A percentile compares a stretch with the other conserved stretches of the same genome.
Evolutionary conservation across 2,113 vertebrate genomes (phyloP).

Genomic region (Larimichthys crocea): DNA sequence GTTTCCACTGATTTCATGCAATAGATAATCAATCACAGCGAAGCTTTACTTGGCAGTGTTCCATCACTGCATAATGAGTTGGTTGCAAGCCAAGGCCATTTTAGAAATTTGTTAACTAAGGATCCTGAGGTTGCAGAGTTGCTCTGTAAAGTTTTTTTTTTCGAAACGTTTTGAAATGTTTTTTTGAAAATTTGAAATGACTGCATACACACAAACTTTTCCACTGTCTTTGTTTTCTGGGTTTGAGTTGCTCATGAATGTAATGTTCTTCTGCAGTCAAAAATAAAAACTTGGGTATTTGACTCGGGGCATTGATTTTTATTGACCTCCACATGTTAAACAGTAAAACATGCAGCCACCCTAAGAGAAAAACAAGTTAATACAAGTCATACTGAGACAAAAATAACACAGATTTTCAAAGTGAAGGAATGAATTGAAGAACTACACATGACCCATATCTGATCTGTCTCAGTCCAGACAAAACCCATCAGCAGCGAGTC

Average conservation of each 20-base stretch:
- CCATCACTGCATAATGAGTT: background rate
- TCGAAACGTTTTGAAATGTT: no score
- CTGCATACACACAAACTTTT: background rate
- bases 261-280: background rate
- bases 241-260: conserved; percentile 1
- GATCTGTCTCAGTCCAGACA: conserved; percentile 19
- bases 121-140: background rate
- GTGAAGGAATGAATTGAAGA: background rate
- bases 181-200: no score
- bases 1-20: background rate
- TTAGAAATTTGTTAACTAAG: background rate
- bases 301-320: background rate
- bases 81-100: background rate
- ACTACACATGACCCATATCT: conserved; percentile 5
- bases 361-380: background rate
- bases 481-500: conserved; percentile 18
- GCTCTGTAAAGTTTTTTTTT: no score
- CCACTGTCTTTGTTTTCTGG: background rate
- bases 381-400: background rate
- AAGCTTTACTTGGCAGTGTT: background rate
- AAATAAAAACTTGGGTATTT: background rate
- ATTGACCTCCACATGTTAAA: background rate
- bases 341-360: background rate
- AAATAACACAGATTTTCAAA: background rate
- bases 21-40: background rate